These are phyloP conservation scores for Helicoverpa assulta DNA, from an alignment of 2,888 invertebrate genomes.

Conservation along the genomic window DNA sequence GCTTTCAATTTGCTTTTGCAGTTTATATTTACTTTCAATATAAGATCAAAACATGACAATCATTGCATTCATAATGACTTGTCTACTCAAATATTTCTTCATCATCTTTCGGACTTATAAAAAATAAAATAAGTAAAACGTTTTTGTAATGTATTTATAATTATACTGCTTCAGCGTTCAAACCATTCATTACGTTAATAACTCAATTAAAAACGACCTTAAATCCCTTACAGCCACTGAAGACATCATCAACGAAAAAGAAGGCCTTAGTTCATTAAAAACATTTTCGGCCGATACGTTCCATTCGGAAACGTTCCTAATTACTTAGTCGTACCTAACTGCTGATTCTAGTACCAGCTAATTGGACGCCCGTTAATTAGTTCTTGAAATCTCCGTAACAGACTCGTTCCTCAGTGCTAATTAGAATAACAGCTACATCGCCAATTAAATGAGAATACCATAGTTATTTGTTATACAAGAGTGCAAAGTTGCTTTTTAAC, in stretches of 20 bases:
- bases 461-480: no score
- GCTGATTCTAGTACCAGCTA: conserved; percentile 56
- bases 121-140: no score
- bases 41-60: no score
- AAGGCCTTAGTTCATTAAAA: conserved; percentile 30
- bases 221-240: conserved; percentile 13
- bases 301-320: conserved; percentile 44
- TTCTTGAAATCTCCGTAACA: conserved; percentile 63
- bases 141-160: background rate
- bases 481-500: no score
- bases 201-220: conserved; percentile 17
- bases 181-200: background rate
- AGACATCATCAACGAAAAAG: conserved; percentile 33
- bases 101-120: no score
- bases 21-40: background rate
- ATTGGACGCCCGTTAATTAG: conserved; percentile 64
- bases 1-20: background rate
- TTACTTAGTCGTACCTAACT: conserved; percentile 55
- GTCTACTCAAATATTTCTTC: no score
- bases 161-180: background rate
- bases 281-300: conserved; percentile 53
- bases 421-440: conserved; percentile 61
- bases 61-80: no score
- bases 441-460: conserved; percentile 56
- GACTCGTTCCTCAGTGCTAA: conserved; percentile 57